phyloP scores from a whole-genome alignment of 2,888 invertebrate genomes.

The Monochamus alternatus region DNA sequence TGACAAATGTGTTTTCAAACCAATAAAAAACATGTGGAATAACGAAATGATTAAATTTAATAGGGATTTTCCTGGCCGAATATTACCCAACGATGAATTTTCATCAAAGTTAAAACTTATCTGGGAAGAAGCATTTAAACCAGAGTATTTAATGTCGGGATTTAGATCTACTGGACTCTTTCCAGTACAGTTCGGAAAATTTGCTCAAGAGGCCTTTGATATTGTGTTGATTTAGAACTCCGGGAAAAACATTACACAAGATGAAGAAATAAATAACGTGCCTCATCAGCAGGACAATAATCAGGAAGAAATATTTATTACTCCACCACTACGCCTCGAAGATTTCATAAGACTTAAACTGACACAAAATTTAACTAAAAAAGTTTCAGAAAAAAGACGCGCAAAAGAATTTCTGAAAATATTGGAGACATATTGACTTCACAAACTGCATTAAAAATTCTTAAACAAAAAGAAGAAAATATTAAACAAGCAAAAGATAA shows the following conservation, averaged over 20 bases:
- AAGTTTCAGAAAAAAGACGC: neutral
- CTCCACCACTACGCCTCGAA: neutral
- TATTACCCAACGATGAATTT: constrained; percentile 4
- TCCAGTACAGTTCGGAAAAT: neutral
- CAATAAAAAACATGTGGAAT: constrained; percentile 38
- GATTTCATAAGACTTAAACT: constrained; percentile 1
- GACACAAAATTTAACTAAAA: constrained; percentile 3
- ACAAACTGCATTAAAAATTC: constrained; percentile 3
- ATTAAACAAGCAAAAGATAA: neutral
- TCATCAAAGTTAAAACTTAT: neutral
- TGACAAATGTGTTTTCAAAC: constrained; percentile 41
- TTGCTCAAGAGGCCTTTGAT: neutral
- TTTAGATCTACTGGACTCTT: constrained; percentile 8
- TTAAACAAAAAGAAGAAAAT: constrained; percentile 3
- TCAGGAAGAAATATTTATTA: neutral
- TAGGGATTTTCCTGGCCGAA: neutral
- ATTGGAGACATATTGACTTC: constrained; percentile 6
- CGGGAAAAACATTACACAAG: neutral
- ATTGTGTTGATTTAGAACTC: too few relatives aligned
- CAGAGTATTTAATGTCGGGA: neutral
- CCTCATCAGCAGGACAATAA: neutral
- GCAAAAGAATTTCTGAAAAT: neutral
- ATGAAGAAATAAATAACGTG: neutral
- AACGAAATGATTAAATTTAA: constrained; percentile 36
- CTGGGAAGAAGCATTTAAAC: neutral